Base-by-base conservation (phyloP, 2,797 vertebrate species). In the Diglossa cyanea region DNA sequence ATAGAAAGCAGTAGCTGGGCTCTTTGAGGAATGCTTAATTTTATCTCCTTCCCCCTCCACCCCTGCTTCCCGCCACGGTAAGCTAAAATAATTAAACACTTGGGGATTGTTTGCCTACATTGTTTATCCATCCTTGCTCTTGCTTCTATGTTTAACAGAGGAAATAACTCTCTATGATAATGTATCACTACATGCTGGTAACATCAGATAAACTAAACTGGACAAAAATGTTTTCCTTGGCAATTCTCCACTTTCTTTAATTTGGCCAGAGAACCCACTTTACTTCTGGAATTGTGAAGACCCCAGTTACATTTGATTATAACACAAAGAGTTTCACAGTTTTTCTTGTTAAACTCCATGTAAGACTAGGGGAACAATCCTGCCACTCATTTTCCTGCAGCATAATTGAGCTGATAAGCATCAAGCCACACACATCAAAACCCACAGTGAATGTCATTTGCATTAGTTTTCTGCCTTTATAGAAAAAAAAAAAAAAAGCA, bases 211-310 rank as follows among this genome's bases (percentile, higher is more conserved):
- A 97, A 78, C 83, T 62, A 86, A 74, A 9, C 72, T 88, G 94
- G 85, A 97, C 94, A 96, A 94, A 97, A 97, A 88, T 51, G 58
- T 90, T 97, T 95, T 66, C 80, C 85, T 92, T 94, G 96, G 96
- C 88, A 88, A 67, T 77, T 96, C 47, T 96, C 96, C 93, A 95
- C 47, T 91, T 94, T 76, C 70, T 87, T 94, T 86, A 80, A 82
- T 95, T 96, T 95, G 91, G 65, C 86, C 45, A 8, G 17, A 75
- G 76, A 60, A 31, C 72, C 35, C 7, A 13, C 40, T 87, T 93
- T 89, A 42, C 68, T 93, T 76, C 40, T 78, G 77, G 54, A 94
- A 91, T 63, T n/a, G 42, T 26, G 55, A 80, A 70, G 40, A 77
- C 67, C 60, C 10, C 18, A 30, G 61, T 72, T 78, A 72, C 0